phyloP scores from a whole-genome alignment of 2,113 vertebrate species.

The Symphodus melops region DNA sequence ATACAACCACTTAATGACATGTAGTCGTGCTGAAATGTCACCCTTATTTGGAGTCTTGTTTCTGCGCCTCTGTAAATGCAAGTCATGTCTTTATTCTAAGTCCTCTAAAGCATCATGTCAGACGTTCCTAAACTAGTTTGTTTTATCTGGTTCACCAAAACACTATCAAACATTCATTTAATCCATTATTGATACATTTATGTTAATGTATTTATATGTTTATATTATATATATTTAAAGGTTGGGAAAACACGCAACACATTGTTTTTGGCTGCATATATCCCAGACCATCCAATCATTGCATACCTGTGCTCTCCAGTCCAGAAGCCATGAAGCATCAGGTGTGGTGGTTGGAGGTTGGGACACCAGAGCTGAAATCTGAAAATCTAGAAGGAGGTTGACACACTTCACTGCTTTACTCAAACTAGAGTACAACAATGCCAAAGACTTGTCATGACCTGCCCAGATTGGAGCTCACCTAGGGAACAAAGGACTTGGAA shows the following conservation, averaged over 20 bases:
- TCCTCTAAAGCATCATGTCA: no score
- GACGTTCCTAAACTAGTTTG: no score
- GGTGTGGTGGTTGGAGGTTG: constrained; percentile 15
- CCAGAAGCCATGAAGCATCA: constrained; percentile 17
- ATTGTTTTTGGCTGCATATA: neutral
- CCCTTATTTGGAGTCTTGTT: no score
- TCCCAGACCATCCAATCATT: neutral
- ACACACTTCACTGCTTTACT: constrained; percentile 47
- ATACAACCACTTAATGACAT: no score
- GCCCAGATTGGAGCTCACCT: constrained; percentile 56
- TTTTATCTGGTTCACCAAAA: no score
- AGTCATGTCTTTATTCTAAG: no score
- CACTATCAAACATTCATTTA: no score
- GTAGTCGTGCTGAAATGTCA: no score
- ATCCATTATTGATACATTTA: no score
- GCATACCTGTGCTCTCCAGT: neutral
- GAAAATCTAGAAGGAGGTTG: constrained; percentile 25
- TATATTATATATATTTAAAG: neutral
- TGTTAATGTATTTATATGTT: no score
- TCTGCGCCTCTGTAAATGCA: no score
- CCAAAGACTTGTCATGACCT: constrained; percentile 59
- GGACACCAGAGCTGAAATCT: constrained; percentile 27
- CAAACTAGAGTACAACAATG: constrained; percentile 46
- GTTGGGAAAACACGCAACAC: neutral
- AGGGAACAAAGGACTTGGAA: constrained; percentile 16